phyloP scores from a whole-genome alignment of 2,113 vertebrate genomes.

The Rousettus leschenaultii region DNA sequence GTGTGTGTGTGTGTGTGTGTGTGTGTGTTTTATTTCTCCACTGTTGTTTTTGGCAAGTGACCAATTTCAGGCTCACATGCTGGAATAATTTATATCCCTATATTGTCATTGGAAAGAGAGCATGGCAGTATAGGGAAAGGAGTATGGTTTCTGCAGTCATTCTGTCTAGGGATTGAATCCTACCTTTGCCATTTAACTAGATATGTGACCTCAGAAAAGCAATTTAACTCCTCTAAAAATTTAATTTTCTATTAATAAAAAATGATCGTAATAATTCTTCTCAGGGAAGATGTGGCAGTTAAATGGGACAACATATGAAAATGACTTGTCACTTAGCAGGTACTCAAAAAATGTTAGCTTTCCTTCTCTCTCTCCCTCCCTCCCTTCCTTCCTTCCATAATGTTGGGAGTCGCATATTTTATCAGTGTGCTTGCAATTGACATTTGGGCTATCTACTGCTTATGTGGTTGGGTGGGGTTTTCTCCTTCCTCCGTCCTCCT shows the following conservation, averaged over 20 bases:
- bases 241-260: background rate
- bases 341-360: background rate
- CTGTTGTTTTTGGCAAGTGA: background rate
- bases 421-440: background rate
- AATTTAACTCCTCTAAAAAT: background rate
- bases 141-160: background rate
- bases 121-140: background rate
- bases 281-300: background rate
- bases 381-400: background rate
- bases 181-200: background rate
- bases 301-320: background rate
- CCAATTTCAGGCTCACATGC: background rate
- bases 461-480: background rate
- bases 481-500: background rate
- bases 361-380: background rate
- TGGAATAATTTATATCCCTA: background rate
- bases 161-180: background rate
- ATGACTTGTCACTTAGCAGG: background rate
- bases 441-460: background rate
- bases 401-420: background rate
- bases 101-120: background rate
- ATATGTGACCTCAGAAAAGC: background rate
- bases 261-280: background rate
- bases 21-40: background rate
- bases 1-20: too few relatives aligned